Evolutionary conservation across 1,140 invertebrate species (phyloP).

Genomic region (Hyles vespertilio): DNA sequence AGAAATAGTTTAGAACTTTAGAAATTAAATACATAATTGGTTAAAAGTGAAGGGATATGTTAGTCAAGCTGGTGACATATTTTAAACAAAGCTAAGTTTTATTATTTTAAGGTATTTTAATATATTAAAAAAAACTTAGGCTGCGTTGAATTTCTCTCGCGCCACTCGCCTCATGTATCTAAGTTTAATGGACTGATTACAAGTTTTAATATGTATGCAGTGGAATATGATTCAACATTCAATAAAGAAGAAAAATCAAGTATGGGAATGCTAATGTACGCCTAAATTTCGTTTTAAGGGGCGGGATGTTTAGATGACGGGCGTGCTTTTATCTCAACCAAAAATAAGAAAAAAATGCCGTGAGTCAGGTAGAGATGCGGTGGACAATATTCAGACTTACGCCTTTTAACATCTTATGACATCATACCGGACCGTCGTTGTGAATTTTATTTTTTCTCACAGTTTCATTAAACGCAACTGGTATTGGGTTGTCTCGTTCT

Average conservation of each 20-base stretch:
- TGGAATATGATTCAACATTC: neutral
- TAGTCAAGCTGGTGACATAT: too few relatives aligned
- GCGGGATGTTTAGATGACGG: neutral
- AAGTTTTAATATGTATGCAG: too few relatives aligned
- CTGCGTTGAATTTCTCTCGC: too few relatives aligned
- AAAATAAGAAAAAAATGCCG: neutral
- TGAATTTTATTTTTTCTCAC: conserved; percentile 3
- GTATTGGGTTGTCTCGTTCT: too few relatives aligned
- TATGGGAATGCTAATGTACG: neutral
- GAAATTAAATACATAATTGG: too few relatives aligned
- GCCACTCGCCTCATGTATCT: too few relatives aligned
- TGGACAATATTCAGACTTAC: neutral
- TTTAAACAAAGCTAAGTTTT: too few relatives aligned
- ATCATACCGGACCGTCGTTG: conserved; percentile 1
- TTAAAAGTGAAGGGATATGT: too few relatives aligned
- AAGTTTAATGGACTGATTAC: too few relatives aligned
- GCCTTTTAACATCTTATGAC: neutral
- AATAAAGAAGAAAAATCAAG: neutral
- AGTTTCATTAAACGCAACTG: neutral
- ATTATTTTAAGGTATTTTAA: too few relatives aligned
- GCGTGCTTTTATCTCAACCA: neutral
- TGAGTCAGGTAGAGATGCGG: neutral
- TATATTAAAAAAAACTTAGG: too few relatives aligned
- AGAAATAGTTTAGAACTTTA: too few relatives aligned
- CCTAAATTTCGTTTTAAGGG: conserved; percentile 3